These are phyloP conservation scores for Tragelaphus strepsiceros DNA, from an alignment of 2,113 vertebrate species.

Conservation along the genomic window DNA sequence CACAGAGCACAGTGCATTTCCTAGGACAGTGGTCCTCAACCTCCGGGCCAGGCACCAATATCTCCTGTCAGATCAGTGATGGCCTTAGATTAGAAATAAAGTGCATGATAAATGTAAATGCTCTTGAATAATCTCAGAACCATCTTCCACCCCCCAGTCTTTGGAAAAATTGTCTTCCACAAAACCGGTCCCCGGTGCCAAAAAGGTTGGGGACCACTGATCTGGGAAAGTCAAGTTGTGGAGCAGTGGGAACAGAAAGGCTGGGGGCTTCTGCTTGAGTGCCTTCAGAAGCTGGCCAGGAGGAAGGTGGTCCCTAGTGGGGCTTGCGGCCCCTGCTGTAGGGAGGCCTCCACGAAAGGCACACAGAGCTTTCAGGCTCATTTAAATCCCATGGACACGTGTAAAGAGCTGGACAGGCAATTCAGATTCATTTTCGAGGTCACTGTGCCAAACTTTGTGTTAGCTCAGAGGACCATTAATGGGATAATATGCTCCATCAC, in stretches of 20 bases:
- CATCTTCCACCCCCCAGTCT: neutral
- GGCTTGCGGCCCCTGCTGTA: neutral
- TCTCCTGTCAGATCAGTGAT: neutral
- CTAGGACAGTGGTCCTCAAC: neutral
- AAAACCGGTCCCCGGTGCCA: neutral
- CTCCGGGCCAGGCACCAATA: neutral
- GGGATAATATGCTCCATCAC: constrained; percentile 22
- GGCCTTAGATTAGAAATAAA: neutral
- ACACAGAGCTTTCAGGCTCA: neutral
- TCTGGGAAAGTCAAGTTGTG: constrained; percentile 18
- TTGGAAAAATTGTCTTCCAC: neutral
- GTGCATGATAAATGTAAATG: neutral
- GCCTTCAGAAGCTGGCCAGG: neutral
- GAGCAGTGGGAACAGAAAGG: neutral
- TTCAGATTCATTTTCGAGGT: constrained; percentile 35
- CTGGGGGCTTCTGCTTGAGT: constrained; percentile 48
- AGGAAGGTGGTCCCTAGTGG: neutral
- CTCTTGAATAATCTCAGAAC: neutral
- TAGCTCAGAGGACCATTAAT: constrained; percentile 36
- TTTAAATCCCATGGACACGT: neutral
- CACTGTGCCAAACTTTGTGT: neutral
- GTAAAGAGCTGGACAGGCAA: constrained; percentile 9
- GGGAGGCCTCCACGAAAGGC: neutral
- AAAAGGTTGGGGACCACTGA: neutral
- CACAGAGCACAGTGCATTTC: neutral